Percentiles rank a stretch among this genome's conserved stretches.
Conservation (phyloP, 2,797 vertebrate species). For the Pseudopleuronectes americanus region DNA sequence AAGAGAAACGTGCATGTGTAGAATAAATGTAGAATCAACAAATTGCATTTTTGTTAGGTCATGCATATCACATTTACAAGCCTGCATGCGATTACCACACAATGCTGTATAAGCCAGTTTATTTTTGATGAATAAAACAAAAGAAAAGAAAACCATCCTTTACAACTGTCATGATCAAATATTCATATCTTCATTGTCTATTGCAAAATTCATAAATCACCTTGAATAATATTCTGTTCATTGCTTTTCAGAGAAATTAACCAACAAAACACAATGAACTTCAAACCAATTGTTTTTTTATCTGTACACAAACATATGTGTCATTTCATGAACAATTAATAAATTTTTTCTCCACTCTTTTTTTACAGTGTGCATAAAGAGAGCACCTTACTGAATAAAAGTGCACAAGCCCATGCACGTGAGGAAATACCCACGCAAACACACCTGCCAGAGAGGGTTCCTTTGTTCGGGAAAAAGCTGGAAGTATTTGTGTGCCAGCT, state of each 20-base stretch:
- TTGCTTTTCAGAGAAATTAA: slow-evolving; percentile 1
- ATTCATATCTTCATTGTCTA: neutral
- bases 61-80: neutral
- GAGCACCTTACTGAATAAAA: slow-evolving; percentile 3
- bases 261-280: neutral
- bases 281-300: neutral
- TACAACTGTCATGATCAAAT: neutral
- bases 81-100: neutral
- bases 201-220: neutral
- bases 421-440: slow-evolving; percentile 41
- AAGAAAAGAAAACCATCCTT: neutral
- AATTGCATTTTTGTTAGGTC: neutral
- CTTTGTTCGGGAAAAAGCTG: slow-evolving; percentile 95
- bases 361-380: slow-evolving; percentile 12
- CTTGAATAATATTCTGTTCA: no score
- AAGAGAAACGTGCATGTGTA: neutral
- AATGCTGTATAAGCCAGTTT: neutral
- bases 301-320: neutral
- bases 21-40: slow-evolving; percentile 9
- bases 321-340: neutral
- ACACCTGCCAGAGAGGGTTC: slow-evolving; percentile 97
- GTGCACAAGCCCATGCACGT: slow-evolving; percentile 27
- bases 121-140: neutral
- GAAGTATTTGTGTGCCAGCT: slow-evolving; percentile 95
- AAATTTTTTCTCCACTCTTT: neutral